Percentiles rank a stretch among this genome's conserved stretches.
These are phyloP conservation scores for Cynodonichthys magdalenae DNA, from an alignment of 2,797 vertebrate genomes.

Conservation along the genomic window DNA sequence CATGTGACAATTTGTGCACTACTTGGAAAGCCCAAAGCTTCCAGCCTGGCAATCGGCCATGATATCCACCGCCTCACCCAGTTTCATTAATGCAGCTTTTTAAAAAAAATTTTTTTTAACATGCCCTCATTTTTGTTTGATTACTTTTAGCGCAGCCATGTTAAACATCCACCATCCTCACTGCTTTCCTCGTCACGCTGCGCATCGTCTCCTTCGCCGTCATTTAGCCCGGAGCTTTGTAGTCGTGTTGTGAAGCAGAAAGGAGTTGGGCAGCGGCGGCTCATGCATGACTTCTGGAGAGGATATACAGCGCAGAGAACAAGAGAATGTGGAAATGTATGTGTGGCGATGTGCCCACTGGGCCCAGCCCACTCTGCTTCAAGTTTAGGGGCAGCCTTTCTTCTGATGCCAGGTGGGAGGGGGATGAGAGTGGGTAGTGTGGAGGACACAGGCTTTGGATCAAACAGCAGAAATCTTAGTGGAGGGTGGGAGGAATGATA, in stretches of 20 bases:
- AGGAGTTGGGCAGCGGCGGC: conserved; percentile 51
- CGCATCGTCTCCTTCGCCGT: conserved; percentile 39
- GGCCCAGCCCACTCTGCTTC: conserved; percentile 61
- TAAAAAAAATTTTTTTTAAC: conserved; percentile 16
- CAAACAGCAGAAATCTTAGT: conserved; percentile 48
- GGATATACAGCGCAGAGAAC: conserved; percentile 69
- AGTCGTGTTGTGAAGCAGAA: conserved; percentile 60
- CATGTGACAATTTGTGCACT: conserved; percentile 80
- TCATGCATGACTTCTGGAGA: conserved; percentile 72
- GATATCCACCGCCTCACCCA: conserved; percentile 51
- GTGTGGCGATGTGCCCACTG: conserved; percentile 61
- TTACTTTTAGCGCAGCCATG: conserved; percentile 39
- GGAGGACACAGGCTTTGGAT: conserved; percentile 57
- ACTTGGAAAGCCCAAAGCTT: conserved; percentile 69
- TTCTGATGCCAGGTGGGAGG: conserved; percentile 76
- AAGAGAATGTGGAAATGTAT: conserved; percentile 72
- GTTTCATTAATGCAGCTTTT: conserved; percentile 45
- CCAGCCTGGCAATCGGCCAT: conserved; percentile 69
- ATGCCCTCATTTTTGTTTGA: conserved; percentile 38
- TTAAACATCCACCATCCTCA: conserved; percentile 20
- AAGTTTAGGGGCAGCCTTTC: conserved; percentile 71
- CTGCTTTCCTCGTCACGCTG: conserved; percentile 32
- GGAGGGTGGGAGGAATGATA: conserved; percentile 27
- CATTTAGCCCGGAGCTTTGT: conserved; percentile 60
- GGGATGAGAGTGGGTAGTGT: conserved; percentile 55